Base-by-base conservation (phyloP, 2,113 vertebrate genomes). In the Salvelinus namaycush region DNA sequence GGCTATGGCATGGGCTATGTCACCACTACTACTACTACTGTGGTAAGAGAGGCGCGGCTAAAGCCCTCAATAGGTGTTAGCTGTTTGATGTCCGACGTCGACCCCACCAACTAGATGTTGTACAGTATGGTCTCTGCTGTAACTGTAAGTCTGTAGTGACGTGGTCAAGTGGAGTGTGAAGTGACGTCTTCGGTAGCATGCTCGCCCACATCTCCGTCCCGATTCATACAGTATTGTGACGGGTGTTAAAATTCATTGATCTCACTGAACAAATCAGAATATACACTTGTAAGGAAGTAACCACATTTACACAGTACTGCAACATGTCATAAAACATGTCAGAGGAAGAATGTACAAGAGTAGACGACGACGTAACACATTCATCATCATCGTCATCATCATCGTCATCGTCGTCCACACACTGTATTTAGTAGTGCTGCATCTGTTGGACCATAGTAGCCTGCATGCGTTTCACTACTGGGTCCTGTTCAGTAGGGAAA, bases 171-270 rank as follows among this genome's bases (percentile, higher is more conserved):
- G 74, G 87, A 75, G 57, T 89, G 88, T 91, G 86, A 81, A 83
- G 82, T 91, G 86, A 65, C 73, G 79, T 92, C 87, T 54, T 1
- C 16, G 81, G 90, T 94, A 91, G 93, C 92, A 93, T 94, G 93
- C 89, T 93, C 78, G 84, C 83, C 75, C 39, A 44, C 39, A 44
- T 87, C 87, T 54, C 51, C 16, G 51, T 5, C 39, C 11, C 18
- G 54, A 57, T 57, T 57, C 54, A 57, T 57, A 20, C 54, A 18
- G 13, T 57, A 57, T 57, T 20, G 18, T 20, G 20, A 57, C 54
- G 6, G 4, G 14, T 57, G 54, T 57, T 57, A 18, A 20, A 57
- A 14, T 57, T 6, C 54, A 57, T 57, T 34, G 34, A 7, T 34
- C 34, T 34, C 34, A 34, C 34, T 34, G 34, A 34, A 6, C 34